Conservation (phyloP, 2,797 vertebrate genomes). For the Arctocebus calabarensis region DNA sequence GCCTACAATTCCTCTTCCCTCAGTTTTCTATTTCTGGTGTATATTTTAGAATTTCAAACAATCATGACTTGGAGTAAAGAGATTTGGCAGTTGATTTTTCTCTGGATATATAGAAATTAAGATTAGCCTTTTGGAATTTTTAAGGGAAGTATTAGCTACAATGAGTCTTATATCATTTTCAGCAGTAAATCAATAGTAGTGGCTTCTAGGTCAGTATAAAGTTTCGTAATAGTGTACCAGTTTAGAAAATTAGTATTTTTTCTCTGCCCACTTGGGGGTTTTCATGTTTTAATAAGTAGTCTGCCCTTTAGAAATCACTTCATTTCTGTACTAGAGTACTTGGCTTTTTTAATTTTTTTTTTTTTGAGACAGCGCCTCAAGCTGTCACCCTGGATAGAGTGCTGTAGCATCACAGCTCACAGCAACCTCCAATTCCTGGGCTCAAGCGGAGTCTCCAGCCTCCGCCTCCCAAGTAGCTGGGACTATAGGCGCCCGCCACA, state of each 20-base stretch:
- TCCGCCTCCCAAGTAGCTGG: too few relatives aligned
- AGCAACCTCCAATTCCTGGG: too few relatives aligned
- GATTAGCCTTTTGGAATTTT: constrained; percentile 50
- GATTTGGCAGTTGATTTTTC: constrained; percentile 40
- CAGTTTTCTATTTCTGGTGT: constrained; percentile 40
- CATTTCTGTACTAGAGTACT: neutral
- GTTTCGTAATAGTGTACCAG: neutral
- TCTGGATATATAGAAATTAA: constrained; percentile 50
- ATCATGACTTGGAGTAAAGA: neutral
- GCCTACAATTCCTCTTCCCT: neutral
- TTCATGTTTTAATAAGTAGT: constrained; percentile 29
- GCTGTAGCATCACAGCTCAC: too few relatives aligned
- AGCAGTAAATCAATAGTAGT: constrained; percentile 25
- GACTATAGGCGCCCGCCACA: too few relatives aligned
- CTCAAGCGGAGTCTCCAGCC: too few relatives aligned
- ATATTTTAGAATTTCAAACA: constrained; percentile 35
- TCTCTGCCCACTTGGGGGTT: neutral
- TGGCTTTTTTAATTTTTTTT: too few relatives aligned
- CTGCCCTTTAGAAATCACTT: neutral
- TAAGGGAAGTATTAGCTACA: constrained; percentile 17
- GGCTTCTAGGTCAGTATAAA: constrained; percentile 12
- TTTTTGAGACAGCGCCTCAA: too few relatives aligned
- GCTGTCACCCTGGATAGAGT: too few relatives aligned
- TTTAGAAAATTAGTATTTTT: constrained; percentile 42
- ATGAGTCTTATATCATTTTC: neutral